Percentiles rank a stretch among this genome's conserved stretches.
These are phyloP conservation scores for Coregonus clupeaformis DNA, from an alignment of 2,113 vertebrate genomes.

Conservation along the genomic window DNA sequence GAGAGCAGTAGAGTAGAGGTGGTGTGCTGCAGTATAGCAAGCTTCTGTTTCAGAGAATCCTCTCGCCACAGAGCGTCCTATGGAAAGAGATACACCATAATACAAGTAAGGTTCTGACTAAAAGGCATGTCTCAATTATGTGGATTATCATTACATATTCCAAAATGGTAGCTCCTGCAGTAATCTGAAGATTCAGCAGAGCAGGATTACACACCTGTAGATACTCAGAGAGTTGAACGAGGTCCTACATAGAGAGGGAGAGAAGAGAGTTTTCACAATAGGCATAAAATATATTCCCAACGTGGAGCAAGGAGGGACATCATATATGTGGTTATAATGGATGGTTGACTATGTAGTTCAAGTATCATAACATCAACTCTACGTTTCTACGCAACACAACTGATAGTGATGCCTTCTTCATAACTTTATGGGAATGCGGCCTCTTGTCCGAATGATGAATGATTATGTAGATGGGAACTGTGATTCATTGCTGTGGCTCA, in stretches of 20 bases:
- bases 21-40: conserved; percentile 20
- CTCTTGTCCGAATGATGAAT: neutral
- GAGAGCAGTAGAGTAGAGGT: conserved; percentile 28
- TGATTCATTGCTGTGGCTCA: neutral
- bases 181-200: neutral
- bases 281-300: too few species aligned
- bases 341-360: neutral
- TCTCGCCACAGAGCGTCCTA: conserved; percentile 42
- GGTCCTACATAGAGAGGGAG: conserved; percentile 7
- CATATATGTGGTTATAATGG: neutral
- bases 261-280: neutral
- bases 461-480: neutral
- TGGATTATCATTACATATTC: neutral
- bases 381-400: neutral
- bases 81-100: neutral
- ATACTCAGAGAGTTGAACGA: conserved; percentile 33
- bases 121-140: neutral
- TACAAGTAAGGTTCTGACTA: neutral
- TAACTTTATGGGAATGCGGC: neutral
- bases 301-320: neutral
- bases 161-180: neutral
- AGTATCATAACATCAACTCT: neutral
- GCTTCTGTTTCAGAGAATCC: conserved; percentile 32
- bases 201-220: conserved; percentile 23
- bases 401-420: neutral